Evolutionary conservation across 2,888 invertebrate species (phyloP), one percentile per base, ranked within the genome.

Genomic region (Stenchaetothrips biformis): DNA sequence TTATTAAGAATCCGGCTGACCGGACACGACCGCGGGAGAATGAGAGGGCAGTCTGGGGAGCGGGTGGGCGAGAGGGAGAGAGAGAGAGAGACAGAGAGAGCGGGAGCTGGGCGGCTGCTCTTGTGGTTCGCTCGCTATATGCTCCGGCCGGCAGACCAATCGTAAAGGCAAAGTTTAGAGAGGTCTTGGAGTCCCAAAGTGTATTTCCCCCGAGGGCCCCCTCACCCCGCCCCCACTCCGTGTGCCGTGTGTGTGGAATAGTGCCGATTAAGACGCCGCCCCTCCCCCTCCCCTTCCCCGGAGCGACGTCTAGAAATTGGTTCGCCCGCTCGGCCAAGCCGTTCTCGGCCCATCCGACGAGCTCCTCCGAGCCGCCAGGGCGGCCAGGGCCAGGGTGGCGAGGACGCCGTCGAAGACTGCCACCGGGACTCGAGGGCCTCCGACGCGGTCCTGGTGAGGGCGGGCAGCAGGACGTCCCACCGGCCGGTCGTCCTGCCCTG

Each of bases 121-220:
- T 74, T 74, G 67, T 74, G 67, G 67, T 74, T 74, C 67, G 21
- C 37, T 37, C 67, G 67, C 21, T 74, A 74, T 74, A 74, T 74
- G 67, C 67, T 18, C 53, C 53, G 16, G 11, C 53, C 13, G 53
- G 53, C 67, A 21, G 67, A 25, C 67, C 67, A 74, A 74, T 74
- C 67, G 67, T 74, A 74, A 74, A 74, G 67, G 67, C 67, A 74
- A 74, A 74, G 67, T 74, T 74, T 74, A 74, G 67, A 74, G 67
- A 74, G 67, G 67, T 74, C 67, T 74, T 74, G 67, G 67, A 74
- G 67, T 74, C 67, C 67, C 67, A 74, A 74, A 74, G 67, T 74
- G 67, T 74, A 74, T 74, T 74, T 74, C 67, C 67, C 67, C 11
- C 67, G 67, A 25, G 67, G 7, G 13, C 59, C 59, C 59, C 59